Conservation (phyloP, 2,113 vertebrate species). For the Agapornis roseicollis region DNA sequence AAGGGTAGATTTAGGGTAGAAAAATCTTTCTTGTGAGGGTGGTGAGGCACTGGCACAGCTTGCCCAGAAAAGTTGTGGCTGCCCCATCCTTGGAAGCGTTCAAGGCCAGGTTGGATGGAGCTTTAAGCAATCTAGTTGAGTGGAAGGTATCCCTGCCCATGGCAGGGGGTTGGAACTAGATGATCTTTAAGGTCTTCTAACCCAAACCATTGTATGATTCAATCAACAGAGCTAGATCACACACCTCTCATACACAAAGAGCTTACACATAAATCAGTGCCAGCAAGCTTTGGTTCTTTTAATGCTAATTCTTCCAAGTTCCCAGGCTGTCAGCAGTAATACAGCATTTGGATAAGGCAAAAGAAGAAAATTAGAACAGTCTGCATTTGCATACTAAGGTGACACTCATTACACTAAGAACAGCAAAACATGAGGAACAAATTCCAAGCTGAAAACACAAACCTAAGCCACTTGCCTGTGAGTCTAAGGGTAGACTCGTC, state of each 20-base stretch:
- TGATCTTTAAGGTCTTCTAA: too few relatives aligned
- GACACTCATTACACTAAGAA: neutral
- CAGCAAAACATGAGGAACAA: neutral
- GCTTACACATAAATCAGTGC: neutral
- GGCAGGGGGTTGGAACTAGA: too few relatives aligned
- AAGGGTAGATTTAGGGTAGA: neutral
- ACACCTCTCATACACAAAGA: neutral
- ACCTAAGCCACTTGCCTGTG: slow-evolving; percentile 69
- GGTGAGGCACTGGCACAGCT: too few relatives aligned
- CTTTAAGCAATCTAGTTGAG: too few relatives aligned
- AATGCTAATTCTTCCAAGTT: neutral
- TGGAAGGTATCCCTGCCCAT: too few relatives aligned
- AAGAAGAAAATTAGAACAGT: neutral
- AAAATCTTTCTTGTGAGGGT: neutral
- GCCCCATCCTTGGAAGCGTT: too few relatives aligned
- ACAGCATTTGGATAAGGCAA: neutral
- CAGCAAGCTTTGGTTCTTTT: neutral
- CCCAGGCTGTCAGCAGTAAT: neutral
- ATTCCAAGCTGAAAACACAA: neutral
- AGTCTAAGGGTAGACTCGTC: slow-evolving; percentile 63
- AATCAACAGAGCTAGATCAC: neutral
- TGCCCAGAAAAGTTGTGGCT: too few relatives aligned
- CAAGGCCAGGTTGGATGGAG: too few relatives aligned
- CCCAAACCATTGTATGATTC: too few relatives aligned
- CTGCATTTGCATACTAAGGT: neutral